Percentiles rank a stretch among this genome's conserved stretches.
These are phyloP conservation scores for Metellina segmentata DNA, from an alignment of 2,888 invertebrate genomes.

Conservation along the genomic window DNA sequence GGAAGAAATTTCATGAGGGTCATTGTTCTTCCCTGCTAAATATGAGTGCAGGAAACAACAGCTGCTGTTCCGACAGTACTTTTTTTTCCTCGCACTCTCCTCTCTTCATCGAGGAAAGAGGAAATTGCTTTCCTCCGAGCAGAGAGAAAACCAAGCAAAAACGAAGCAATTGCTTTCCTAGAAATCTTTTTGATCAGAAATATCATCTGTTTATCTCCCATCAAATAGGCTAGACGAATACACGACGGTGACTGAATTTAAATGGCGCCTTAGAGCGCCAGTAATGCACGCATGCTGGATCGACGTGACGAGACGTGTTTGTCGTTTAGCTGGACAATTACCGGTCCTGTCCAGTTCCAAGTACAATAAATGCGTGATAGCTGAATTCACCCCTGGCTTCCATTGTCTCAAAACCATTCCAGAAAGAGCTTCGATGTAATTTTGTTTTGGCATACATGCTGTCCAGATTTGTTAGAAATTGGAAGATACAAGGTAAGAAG, in stretches of 20 bases:
- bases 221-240: constrained; percentile 16
- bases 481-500: no score
- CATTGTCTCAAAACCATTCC: no score
- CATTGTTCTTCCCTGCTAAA: constrained; percentile 1
- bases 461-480: no score
- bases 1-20: constrained; percentile 1
- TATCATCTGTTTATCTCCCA: constrained; percentile 40
- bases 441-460: no score
- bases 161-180: constrained; percentile 22
- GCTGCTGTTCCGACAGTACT: constrained; percentile 1
- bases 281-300: not conserved
- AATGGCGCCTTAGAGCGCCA: not conserved
- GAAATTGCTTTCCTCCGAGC: constrained; percentile 29
- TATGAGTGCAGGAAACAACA: constrained; percentile 19
- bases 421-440: no score
- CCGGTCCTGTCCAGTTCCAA: no score
- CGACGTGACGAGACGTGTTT: not conserved
- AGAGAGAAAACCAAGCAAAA: not conserved
- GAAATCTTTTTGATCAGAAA: constrained; percentile 6
- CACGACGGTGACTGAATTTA: not conserved
- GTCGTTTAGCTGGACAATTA: no score
- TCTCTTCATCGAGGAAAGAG: not conserved
- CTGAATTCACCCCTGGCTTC: no score
- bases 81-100: not conserved
- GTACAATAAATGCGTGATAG: no score